Base-by-base conservation (phyloP, 2,888 invertebrate genomes). In the Chelonus formosanus region DNA sequence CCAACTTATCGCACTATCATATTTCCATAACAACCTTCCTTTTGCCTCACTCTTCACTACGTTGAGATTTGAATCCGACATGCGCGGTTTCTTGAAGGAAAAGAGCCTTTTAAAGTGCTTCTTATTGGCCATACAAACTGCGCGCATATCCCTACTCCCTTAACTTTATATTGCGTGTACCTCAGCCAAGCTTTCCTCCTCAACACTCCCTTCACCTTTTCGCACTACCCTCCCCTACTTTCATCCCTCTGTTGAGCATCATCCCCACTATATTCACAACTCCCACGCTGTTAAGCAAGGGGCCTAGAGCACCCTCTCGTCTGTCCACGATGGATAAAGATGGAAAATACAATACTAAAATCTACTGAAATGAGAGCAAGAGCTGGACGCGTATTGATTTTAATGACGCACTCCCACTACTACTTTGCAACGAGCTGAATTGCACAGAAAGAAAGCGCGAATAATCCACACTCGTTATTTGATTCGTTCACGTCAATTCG, bases 321-420 rank as follows among this genome's bases (percentile, higher is more conserved):
- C 36, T 52, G 55, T 36, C 60, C 63, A 45, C 62, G 67, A 69
- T 65, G 68, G 65, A 66, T 68, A 65, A 69, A 59, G 65, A 70
- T 64, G 66, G 71, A 70, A 71, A 71, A 67, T 68, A 32, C 56
- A 44, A 52, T 40, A 62, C 31, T 58, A 20, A 53, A 20, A 40
- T 57, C 35, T 61, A 70, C 63, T 63, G 56, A 70, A 73, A 72
- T 73, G 69, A 72, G 76, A 78, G 76, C 71, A 75, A 75, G 72
- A 72, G 74, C 73, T 71, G 66, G 69, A 75, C 80, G 76, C 79
- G 84, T 84, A 84, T 84, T 84, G 84, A 83, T 84, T 83, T 84
- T 83, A 84, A 84, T 84, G 84, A 84, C 80, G 80, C 66, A 65
- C 76, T 77, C 79, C 81, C 79, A 75, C 75, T 71, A 65, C 73